Base-by-base conservation (phyloP, 2,888 invertebrate genomes). In the Dyspetes luteomarginatus region DNA sequence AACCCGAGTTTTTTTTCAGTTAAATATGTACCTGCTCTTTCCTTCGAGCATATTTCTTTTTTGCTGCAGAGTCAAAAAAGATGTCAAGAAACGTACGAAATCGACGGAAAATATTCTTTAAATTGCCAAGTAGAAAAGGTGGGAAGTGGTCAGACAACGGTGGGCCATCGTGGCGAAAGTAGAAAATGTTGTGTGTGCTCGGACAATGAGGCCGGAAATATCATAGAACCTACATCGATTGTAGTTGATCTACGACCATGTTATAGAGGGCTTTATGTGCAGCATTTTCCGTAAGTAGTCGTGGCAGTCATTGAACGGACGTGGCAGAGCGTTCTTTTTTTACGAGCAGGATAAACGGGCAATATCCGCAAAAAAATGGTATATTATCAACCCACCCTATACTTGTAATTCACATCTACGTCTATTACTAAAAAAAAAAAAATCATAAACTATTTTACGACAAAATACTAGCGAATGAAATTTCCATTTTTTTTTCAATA, bases 81-180 rank as follows among this genome's bases (percentile, higher is more conserved):
- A n/a, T n/a, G n/a, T n/a, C n/a, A n/a, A n/a, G n/a, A n/a, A n/a
- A n/a, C n/a, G n/a, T n/a, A n/a, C n/a, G n/a, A n/a, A n/a, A n/a
- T n/a, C n/a, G n/a, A n/a, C n/a, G n/a, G n/a, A n/a, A n/a, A n/a
- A n/a, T n/a, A 36, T 36, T 36, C 36, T 3, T 7, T 4, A 4
- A 36, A 36, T 36, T 2, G 36, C 36, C 7, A 36, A 36, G 36
- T 36, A 36, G 36, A 12, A 36, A 36, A 36, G 36, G 12, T 36
- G 9, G 9, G 36, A 36, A 12, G 12, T 36, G 36, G 36, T 36
- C 36, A 36, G 36, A 36, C 36, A 36, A 36, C n/a, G n/a, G 36
- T 26, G 76, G 84, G 82, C 55, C 79, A 60, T 75, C 78, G 43
- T 58, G 58, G 78, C 69, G 69, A 67, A 17, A 83, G 68, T 65